These are phyloP conservation scores for Perithous albicinctus DNA, from an alignment of 2,888 invertebrate species.

Conservation along the genomic window DNA sequence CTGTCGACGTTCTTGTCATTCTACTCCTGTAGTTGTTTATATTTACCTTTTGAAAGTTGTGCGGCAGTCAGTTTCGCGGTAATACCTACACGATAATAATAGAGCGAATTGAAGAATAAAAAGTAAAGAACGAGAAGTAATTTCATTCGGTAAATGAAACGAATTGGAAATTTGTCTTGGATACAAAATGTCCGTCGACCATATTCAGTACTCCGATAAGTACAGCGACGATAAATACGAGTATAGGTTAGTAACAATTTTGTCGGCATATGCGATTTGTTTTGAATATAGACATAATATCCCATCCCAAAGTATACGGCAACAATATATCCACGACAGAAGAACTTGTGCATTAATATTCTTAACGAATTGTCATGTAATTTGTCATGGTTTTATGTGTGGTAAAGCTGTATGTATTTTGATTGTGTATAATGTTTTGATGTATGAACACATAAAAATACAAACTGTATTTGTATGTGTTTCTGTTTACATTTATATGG, in stretches of 20 bases:
- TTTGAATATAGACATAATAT: too few relatives aligned
- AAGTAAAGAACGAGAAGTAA: background rate
- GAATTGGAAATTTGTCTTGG: constrained; percentile 20
- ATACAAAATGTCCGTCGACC: constrained; percentile 89
- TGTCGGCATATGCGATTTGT: background rate
- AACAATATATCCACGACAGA: too few relatives aligned
- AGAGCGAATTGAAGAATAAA: too few relatives aligned
- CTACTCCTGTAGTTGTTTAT: background rate
- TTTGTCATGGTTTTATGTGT: too few relatives aligned
- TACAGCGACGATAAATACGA: constrained; percentile 95
- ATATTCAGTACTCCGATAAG: constrained; percentile 97
- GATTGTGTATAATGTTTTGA: too few relatives aligned
- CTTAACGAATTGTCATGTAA: too few relatives aligned
- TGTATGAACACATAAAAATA: too few relatives aligned
- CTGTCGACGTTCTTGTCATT: background rate
- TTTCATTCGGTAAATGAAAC: constrained; percentile 47
- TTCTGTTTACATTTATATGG: too few relatives aligned
- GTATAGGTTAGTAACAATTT: constrained; percentile 89
- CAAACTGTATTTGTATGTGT: too few relatives aligned
- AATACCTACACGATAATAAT: background rate
- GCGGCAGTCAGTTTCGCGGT: background rate
- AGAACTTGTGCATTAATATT: too few relatives aligned
- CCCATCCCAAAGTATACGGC: too few relatives aligned
- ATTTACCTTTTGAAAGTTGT: constrained; percentile 6
- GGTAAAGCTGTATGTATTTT: too few relatives aligned